Base-by-base conservation (phyloP, 2,113 vertebrate species). In the Dasyurus viverrinus region DNA sequence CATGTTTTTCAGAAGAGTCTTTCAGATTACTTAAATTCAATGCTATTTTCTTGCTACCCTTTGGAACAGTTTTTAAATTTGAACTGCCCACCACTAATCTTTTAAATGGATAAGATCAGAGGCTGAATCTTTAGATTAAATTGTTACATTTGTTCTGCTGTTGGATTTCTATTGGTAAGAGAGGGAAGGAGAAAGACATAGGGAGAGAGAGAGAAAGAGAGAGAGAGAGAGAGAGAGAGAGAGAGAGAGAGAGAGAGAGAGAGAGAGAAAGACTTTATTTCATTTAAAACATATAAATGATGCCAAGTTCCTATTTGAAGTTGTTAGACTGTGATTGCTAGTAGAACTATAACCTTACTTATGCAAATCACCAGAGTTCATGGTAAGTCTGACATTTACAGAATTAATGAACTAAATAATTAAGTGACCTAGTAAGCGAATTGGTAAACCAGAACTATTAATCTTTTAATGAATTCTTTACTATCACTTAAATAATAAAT, bases 351-450 rank as follows among this genome's bases (percentile, higher is more conserved):
- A 98, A 98, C 97, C 97, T 99, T 98, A 98, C 95, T 98, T 98
- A 99, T 98, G 98, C 98, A 99, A 98, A 99, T 98, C 95, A 97
- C 95, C 92, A 89, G 96, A 98, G 98, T 98, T 98, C 98, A 97
- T 98, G 97, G 98, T 98, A 99, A 98, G 98, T 97, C 96, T 99
- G 98, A 98, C 98, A 99, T 99, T 99, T 99, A 98, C 95, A 98
- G 98, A 98, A 98, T 98, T 99, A 99, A 99, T 98, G 98, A 99
- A 98, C 98, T 99, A 98, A 99, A 98, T 98, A 98, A 99, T 99
- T 98, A 99, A 98, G 98, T 98, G 98, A 98, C 98, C 98, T 98
- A 97, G 96, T 98, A 98, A 98, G 98, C 0, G 96, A 98, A 98
- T 98, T 98, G 98, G 98, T 99, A 99, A 99, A 99, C 98, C 98